Evolutionary conservation across 2,888 invertebrate species (phyloP).

Genomic region (Tromatobia lineatoria): DNA sequence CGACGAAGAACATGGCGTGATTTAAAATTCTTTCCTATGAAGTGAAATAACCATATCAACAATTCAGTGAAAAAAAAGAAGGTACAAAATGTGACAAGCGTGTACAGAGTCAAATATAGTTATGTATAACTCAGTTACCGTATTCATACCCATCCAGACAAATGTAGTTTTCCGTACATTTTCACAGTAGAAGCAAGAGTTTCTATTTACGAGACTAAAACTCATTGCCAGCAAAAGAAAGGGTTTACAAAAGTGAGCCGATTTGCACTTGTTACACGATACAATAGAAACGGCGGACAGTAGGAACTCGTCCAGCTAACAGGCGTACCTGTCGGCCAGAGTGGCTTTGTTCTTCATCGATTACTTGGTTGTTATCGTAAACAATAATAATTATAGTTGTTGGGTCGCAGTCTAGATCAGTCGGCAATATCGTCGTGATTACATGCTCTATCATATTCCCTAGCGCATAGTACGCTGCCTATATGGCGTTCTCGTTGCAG

Average conservation of each 20-base stretch:
- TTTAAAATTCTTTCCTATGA: background rate
- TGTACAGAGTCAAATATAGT: background rate
- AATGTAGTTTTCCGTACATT: background rate
- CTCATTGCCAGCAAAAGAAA: conserved; percentile 36
- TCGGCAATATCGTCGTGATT: conserved; percentile 59
- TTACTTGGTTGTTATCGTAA: conserved; percentile 46
- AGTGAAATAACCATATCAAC: background rate
- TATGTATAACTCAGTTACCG: background rate
- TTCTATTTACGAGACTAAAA: conserved; percentile 21
- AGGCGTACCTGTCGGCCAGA: background rate
- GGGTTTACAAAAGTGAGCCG: conserved; percentile 18
- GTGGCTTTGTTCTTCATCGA: conserved; percentile 40
- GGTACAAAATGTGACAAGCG: background rate
- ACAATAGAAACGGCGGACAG: conserved; percentile 25
- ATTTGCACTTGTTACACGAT: conserved; percentile 55
- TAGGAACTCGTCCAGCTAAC: background rate
- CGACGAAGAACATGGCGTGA: background rate
- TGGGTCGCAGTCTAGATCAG: conserved; percentile 41
- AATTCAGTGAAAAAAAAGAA: background rate
- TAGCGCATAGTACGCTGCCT: conserved; percentile 34
- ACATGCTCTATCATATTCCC: conserved; percentile 10
- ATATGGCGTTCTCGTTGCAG: conserved; percentile 19
- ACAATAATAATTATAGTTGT: conserved; percentile 62
- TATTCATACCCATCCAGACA: background rate
- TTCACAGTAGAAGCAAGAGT: conserved; percentile 1